A percentile compares a stretch with the other conserved stretches of the same genome.
phyloP scores from a whole-genome alignment of 2,113 vertebrate genomes.

The Scomber scombrus region DNA sequence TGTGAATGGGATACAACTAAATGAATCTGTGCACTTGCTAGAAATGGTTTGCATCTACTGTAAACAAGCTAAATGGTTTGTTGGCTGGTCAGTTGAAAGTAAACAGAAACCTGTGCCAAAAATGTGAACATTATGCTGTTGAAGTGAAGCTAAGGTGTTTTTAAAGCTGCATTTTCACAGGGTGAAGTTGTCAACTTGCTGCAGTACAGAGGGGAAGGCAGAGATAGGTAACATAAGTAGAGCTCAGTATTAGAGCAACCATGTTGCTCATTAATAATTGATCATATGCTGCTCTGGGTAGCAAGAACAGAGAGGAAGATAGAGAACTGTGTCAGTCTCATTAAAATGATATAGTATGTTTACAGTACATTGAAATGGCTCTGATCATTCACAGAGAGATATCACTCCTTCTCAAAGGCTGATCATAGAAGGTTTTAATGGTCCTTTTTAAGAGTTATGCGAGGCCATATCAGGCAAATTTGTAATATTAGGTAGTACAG shows the following conservation, averaged over 20 bases:
- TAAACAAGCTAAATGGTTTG: background rate
- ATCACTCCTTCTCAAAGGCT: background rate
- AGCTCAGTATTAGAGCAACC: slow-evolving; percentile 70
- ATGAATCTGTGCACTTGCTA: background rate
- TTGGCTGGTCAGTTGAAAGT: background rate
- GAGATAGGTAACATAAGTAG: slow-evolving; percentile 64
- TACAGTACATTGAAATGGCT: slow-evolving; percentile 40
- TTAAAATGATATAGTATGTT: slow-evolving; percentile 71
- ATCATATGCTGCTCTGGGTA: slow-evolving; percentile 65
- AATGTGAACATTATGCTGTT: background rate
- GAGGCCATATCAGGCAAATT: slow-evolving; percentile 11
- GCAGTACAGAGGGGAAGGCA: slow-evolving; percentile 32
- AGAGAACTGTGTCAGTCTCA: slow-evolving; percentile 76
- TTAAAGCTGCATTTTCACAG: slow-evolving; percentile 10
- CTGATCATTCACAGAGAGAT: slow-evolving; percentile 33
- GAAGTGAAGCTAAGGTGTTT: slow-evolving; percentile 8
- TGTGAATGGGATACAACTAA: slow-evolving; percentile 3
- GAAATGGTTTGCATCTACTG: background rate
- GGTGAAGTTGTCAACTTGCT: slow-evolving; percentile 28
- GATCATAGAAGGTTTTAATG: slow-evolving; percentile 2
- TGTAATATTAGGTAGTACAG: background rate
- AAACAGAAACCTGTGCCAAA: background rate
- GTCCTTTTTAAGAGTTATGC: slow-evolving; percentile 18
- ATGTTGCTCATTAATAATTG: slow-evolving; percentile 79
- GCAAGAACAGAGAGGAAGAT: slow-evolving; percentile 61